These are phyloP conservation scores for Apaloderma vittatum DNA, from an alignment of 2,113 vertebrate genomes.

Conservation along the genomic window DNA sequence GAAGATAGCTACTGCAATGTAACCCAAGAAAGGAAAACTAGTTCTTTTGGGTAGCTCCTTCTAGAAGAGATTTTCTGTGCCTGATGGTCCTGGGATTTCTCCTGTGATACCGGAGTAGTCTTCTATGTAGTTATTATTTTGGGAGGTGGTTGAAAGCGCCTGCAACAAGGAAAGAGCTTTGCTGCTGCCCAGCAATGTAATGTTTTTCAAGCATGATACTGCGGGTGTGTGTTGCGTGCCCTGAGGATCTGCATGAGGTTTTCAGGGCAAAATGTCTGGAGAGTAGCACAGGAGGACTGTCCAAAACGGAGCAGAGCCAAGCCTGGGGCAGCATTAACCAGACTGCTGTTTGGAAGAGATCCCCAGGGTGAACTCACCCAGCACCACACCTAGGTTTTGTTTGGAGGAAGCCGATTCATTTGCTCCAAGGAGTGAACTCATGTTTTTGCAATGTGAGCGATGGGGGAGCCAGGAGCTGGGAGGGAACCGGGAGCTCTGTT, in stretches of 20 bases:
- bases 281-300: background rate
- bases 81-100: background rate
- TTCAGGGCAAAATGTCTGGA: background rate
- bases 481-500: slow-evolving; percentile 45
- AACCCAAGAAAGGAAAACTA: background rate
- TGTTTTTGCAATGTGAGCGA: slow-evolving; percentile 47
- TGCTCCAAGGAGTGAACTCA: slow-evolving; percentile 71
- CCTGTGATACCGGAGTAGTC: background rate
- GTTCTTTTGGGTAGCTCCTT: background rate
- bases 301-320: background rate
- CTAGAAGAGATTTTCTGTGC: background rate
- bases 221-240: background rate
- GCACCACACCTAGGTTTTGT: slow-evolving; percentile 75
- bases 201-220: background rate
- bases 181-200: background rate
- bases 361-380: slow-evolving; percentile 59
- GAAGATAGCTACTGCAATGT: background rate
- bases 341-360: slow-evolving; percentile 57
- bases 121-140: background rate
- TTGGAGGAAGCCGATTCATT: slow-evolving; percentile 55
- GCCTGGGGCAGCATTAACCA: slow-evolving; percentile 7
- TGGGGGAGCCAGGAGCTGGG: slow-evolving; percentile 60
- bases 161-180: background rate
- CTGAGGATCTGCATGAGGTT: background rate
- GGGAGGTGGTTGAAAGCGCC: background rate